These are phyloP conservation scores for Picathartes gymnocephalus DNA, from an alignment of 2,113 vertebrate species.

Conservation along the genomic window DNA sequence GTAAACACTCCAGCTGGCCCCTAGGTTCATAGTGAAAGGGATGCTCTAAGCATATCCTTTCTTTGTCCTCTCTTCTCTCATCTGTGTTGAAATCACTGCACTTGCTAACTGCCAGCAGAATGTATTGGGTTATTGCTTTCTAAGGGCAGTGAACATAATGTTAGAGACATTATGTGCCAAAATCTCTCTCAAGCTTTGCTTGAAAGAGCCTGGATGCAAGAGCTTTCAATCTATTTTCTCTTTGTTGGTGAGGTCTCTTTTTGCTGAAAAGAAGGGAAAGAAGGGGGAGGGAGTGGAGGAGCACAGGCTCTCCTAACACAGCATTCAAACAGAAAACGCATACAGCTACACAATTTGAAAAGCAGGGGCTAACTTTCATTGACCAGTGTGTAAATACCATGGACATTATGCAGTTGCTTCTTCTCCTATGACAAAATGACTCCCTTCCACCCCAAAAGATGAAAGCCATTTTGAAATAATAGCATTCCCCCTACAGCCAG, in stretches of 20 bases:
- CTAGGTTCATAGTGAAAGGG: slow-evolving; percentile 61
- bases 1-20: slow-evolving; percentile 75
- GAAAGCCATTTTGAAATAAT: background rate
- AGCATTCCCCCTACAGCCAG: background rate
- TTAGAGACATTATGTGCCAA: slow-evolving; percentile 43
- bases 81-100: slow-evolving; percentile 56
- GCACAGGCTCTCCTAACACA: background rate
- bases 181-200: slow-evolving; percentile 52
- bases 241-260: slow-evolving; percentile 42
- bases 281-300: background rate
- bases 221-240: slow-evolving; percentile 48
- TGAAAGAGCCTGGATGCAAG: slow-evolving; percentile 45
- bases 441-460: background rate
- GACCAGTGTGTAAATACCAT: background rate
- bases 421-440: background rate
- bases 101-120: slow-evolving; percentile 60
- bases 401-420: background rate
- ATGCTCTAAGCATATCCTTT: slow-evolving; percentile 66
- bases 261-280: slow-evolving; percentile 39
- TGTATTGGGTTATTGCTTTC: slow-evolving; percentile 60
- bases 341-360: background rate
- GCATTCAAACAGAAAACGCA: slow-evolving; percentile 24
- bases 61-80: slow-evolving; percentile 49
- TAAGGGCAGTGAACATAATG: slow-evolving; percentile 59
- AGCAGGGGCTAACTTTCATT: background rate